These are phyloP conservation scores for Poeciliopsis presidionis DNA, from an alignment of 2,797 vertebrate genomes.

Conservation along the genomic window DNA sequence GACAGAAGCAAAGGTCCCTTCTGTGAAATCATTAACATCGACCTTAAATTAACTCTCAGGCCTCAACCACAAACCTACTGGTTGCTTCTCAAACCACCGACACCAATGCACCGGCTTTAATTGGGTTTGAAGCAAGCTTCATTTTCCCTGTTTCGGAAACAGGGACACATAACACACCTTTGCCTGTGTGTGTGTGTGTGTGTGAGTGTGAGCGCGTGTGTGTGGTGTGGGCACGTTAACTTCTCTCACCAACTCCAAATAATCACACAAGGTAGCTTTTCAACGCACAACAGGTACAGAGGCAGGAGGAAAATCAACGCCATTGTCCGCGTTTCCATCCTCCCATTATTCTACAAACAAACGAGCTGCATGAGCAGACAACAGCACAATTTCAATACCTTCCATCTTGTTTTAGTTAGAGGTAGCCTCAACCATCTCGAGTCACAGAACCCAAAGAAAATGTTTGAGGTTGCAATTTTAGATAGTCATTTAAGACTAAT, in stretches of 20 bases:
- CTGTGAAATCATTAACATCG: constrained; percentile 42
- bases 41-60: constrained; percentile 43
- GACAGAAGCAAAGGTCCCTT: constrained; percentile 18
- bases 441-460: too few species aligned
- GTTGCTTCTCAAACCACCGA: neutral
- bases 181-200: constrained; percentile 8
- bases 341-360: constrained; percentile 49
- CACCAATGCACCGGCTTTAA: constrained; percentile 29
- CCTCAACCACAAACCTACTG: constrained; percentile 31
- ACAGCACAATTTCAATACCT: constrained; percentile 61
- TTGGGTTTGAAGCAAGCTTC: constrained; percentile 38
- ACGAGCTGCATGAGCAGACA: constrained; percentile 45
- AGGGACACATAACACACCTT: constrained; percentile 34
- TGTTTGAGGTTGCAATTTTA: too few species aligned
- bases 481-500: too few species aligned
- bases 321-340: constrained; percentile 58
- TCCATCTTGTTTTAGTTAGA: constrained; percentile 46
- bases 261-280: constrained; percentile 26
- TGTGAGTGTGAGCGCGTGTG: neutral
- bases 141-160: constrained; percentile 3
- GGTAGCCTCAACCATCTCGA: too few species aligned
- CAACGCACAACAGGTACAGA: constrained; percentile 33
- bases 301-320: constrained; percentile 51
- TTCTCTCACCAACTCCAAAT: constrained; percentile 18
- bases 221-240: constrained; percentile 7